Evolutionary conservation across 1,140 invertebrate genomes (phyloP).

Genomic region (Spodoptera litura): DNA sequence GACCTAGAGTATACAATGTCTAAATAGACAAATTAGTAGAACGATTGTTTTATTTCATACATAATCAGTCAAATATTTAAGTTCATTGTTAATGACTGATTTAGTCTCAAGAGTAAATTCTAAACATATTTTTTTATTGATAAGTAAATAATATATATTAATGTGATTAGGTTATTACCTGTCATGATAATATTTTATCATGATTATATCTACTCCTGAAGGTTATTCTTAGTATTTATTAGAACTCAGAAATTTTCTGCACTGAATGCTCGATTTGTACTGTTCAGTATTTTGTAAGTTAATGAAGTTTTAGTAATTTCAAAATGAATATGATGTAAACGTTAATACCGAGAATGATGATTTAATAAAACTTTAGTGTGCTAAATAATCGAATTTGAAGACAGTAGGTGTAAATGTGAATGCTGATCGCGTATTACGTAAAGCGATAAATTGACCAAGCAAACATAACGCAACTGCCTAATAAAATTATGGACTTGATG

Average conservation of each 20-base stretch:
- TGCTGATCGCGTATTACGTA: constrained; percentile 42
- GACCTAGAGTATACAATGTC: too few relatives aligned
- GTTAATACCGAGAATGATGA: constrained; percentile 26
- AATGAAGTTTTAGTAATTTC: neutral
- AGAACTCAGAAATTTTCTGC: too few relatives aligned
- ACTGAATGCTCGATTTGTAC: too few relatives aligned
- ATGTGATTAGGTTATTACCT: too few relatives aligned
- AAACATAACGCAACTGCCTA: constrained; percentile 17
- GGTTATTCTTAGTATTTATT: too few relatives aligned
- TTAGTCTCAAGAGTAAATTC: too few relatives aligned
- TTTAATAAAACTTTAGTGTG: constrained; percentile 9
- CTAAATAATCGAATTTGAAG: constrained; percentile 11
- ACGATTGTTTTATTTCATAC: neutral
- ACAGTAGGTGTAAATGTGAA: constrained; percentile 22
- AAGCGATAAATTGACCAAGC: constrained; percentile 35
- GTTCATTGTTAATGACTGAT: too few relatives aligned
- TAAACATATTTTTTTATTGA: too few relatives aligned
- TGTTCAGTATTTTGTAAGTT: constrained; percentile 15
- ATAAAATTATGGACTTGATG: constrained; percentile 33
- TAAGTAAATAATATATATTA: too few relatives aligned
- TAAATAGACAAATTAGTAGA: neutral
- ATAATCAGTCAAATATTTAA: too few relatives aligned
- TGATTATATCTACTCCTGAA: too few relatives aligned
- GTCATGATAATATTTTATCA: too few relatives aligned
- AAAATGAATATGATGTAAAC: constrained; percentile 12